Evolutionary conservation across 2,113 vertebrate genomes (phyloP).

Genomic region (Buteo buteo): DNA sequence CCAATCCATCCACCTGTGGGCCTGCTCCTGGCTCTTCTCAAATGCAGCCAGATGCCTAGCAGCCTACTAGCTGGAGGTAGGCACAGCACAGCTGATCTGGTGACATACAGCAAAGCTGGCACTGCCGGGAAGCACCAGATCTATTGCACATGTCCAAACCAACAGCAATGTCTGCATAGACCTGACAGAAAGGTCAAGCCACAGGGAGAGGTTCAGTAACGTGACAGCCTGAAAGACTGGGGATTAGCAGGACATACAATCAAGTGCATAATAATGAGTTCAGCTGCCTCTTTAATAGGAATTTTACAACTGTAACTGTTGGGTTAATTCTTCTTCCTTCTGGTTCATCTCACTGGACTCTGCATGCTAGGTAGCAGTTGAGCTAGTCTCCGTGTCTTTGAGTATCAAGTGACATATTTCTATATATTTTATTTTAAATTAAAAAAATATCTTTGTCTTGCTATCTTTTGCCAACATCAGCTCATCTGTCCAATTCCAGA

Average conservation of each 20-base stretch:
- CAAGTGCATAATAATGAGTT: neutral
- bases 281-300: neutral
- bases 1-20: neutral
- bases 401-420: neutral
- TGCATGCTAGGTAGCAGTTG: neutral
- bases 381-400: neutral
- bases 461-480: neutral
- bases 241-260: neutral
- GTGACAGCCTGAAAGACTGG: neutral
- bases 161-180: neutral
- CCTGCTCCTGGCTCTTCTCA: neutral
- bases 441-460: neutral
- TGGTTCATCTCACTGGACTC: neutral
- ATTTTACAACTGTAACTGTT: neutral
- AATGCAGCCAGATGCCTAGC: neutral
- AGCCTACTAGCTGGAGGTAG: neutral
- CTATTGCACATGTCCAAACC: neutral
- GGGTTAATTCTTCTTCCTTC: neutral
- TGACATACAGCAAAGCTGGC: neutral
- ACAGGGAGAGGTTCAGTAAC: neutral
- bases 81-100: neutral
- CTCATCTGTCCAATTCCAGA: neutral
- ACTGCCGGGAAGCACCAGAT: neutral
- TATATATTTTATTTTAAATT: neutral
- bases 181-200: neutral